Evolutionary conservation across 2,888 invertebrate species (phyloP), one percentile per base, ranked within the genome.

Genomic region (Bombyx huttoni): DNA sequence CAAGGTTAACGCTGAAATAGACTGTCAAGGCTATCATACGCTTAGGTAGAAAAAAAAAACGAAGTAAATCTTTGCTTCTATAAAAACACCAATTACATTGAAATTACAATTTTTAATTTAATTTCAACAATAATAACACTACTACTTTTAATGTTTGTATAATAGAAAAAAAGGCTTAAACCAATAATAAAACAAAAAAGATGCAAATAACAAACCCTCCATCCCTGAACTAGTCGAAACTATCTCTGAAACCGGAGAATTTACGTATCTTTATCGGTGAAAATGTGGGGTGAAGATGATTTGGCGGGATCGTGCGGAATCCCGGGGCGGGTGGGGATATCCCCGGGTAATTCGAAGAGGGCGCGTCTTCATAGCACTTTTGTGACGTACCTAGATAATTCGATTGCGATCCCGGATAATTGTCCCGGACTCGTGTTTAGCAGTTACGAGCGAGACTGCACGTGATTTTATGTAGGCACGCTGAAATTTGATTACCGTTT

Each of bases 251-350:
- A 64, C 66, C 59, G 60, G 63, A 68, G 63, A 66, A 82, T 86
- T 85, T 79, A 70, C 85, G 82, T 85, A 85, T 85, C 86, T 83
- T 85, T 77, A 81, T 82, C 81, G 76, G 73, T 62, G 73, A 70
- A 76, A 78, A 75, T 71, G 75, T 67, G 73, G 78, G 84, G 85
- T 79, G 76, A 85, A 84, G 86, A 86, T 85, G 82, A 83, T 81
- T 79, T 73, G 75, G 71, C 73, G 72, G 68, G 77, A 76, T 72
- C 71, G 78, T 69, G 68, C 70, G 73, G 74, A 69, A 40, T 10
- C 8, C 52, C 35, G 53, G 60, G 60, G 59, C 52, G 52, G 52
- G 34, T 56, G 53, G 51, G 50, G 54, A 40, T 35, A 56, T 53
- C 64, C 69, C 63, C 60, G 54, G 60, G 65, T 79, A 77, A 81